These are phyloP conservation scores for Ctenicera cuprea DNA, from an alignment of 2,888 invertebrate species.

Conservation along the genomic window DNA sequence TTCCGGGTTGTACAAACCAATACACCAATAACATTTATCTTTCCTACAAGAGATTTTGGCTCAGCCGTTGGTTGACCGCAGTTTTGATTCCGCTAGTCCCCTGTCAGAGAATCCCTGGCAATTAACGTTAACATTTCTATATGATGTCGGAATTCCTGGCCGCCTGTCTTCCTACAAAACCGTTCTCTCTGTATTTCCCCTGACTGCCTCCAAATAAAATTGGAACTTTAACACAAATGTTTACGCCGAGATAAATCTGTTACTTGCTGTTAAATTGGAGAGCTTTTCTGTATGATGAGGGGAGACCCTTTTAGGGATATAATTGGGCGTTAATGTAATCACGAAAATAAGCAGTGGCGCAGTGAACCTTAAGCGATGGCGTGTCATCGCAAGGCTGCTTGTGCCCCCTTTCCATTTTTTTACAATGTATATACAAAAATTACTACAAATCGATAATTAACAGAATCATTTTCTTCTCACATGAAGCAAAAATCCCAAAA, in stretches of 20 bases:
- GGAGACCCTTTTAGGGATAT: no score
- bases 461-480: no score
- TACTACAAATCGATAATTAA: no score
- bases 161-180: constrained; percentile 11
- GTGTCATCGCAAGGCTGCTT: no score
- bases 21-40: constrained; percentile 40
- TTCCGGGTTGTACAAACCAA: constrained; percentile 26
- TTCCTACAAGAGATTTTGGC: constrained; percentile 28
- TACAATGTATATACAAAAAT: no score
- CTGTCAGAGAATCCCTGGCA: constrained; percentile 37
- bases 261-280: not conserved
- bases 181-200: constrained; percentile 25
- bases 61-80: constrained; percentile 41
- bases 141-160: constrained; percentile 33
- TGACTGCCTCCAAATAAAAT: constrained; percentile 24
- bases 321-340: no score
- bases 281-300: no score
- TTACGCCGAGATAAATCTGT: constrained; percentile 5
- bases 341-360: no score
- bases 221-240: constrained; percentile 8
- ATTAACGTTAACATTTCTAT: constrained; percentile 50
- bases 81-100: constrained; percentile 43
- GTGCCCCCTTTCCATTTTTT: no score
- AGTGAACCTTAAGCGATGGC: no score
- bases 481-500: no score